Evolutionary conservation across 2,888 invertebrate genomes (phyloP).

Genomic region (Nephrotoma guestfalica): DNA sequence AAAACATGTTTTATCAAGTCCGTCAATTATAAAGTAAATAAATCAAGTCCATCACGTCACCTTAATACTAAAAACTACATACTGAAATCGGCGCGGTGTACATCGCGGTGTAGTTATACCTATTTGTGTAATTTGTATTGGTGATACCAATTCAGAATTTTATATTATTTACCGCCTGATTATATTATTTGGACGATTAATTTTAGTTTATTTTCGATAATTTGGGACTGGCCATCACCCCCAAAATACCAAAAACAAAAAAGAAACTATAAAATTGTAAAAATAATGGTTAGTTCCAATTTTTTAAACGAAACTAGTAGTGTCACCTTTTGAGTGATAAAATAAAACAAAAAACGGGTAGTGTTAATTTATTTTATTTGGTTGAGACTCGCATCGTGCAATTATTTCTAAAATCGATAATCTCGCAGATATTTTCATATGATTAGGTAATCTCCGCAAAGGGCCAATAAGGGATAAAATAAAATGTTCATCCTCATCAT

Average conservation of each 20-base stretch:
- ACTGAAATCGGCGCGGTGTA: background rate
- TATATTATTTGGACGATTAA: background rate
- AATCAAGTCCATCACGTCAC: background rate
- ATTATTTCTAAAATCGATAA: constrained; percentile 19
- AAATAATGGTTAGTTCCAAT: background rate
- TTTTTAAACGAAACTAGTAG: background rate
- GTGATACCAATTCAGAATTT: background rate
- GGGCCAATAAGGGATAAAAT: constrained; percentile 18
- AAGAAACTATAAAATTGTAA: too few species aligned
- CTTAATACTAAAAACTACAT: background rate
- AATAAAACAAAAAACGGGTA: background rate
- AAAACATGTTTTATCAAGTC: background rate
- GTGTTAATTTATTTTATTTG: background rate
- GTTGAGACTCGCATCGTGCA: constrained; percentile 10
- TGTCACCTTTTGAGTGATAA: background rate
- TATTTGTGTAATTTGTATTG: background rate
- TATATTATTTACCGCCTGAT: background rate
- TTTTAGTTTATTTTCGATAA: background rate
- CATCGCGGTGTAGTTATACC: too few species aligned
- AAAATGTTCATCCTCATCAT: constrained; percentile 18
- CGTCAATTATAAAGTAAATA: background rate
- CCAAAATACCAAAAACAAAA: too few species aligned
- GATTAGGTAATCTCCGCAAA: constrained; percentile 16
- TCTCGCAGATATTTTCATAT: constrained; percentile 16
- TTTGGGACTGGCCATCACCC: too few species aligned